Conservation (phyloP, 2,113 vertebrate species). For the Agapornis roseicollis region DNA sequence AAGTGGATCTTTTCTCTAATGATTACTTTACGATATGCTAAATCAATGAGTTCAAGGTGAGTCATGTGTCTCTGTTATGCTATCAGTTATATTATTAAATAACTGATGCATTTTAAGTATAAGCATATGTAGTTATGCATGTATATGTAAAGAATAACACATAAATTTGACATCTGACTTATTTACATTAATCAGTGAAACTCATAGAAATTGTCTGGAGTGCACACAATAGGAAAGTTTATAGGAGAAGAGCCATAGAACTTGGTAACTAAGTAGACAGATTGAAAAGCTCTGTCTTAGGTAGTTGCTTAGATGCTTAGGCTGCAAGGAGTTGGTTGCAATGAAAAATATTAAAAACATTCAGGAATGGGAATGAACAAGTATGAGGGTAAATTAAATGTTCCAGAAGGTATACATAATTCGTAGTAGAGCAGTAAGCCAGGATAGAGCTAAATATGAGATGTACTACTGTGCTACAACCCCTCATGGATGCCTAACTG, state of each 20-base stretch:
- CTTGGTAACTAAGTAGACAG: not conserved
- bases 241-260: not conserved
- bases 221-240: not conserved
- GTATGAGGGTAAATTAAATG: not conserved
- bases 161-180: not conserved
- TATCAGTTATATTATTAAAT: not conserved
- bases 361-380: not conserved
- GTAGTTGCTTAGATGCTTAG: not conserved
- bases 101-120: not conserved
- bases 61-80: not conserved
- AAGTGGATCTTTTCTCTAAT: not conserved
- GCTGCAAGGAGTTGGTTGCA: not conserved
- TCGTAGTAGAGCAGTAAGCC: fast-evolving
- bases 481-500: not conserved
- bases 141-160: not conserved
- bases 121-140: not conserved
- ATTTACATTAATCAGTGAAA: not conserved
- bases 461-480: not conserved
- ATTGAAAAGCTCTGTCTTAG: not conserved
- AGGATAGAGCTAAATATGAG: not conserved
- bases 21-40: not conserved
- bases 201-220: not conserved
- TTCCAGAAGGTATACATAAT: not conserved
- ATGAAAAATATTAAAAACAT: not conserved
- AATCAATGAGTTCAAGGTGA: not conserved